Evolutionary conservation across 2,113 vertebrate genomes (phyloP), one percentile per base, ranked within the genome.

Genomic region (Pongo pygmaeus): DNA sequence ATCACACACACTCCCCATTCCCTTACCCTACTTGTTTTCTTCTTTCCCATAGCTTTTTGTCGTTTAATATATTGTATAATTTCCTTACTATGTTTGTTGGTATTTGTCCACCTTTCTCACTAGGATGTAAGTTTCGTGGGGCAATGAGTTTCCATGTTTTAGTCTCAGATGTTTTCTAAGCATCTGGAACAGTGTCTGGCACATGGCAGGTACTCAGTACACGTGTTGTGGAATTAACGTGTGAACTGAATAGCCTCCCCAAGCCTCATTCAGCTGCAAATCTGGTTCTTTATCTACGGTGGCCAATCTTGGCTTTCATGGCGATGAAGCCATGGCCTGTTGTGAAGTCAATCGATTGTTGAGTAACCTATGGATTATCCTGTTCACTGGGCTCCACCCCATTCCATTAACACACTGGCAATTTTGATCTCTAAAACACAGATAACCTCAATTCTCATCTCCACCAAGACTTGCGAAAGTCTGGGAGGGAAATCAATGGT

Each of bases 361-460:
- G 32, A 32, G 61, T 38, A 81, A 92, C 16, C 57, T 67, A 3
- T 6, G 30, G 52, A 32, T 61, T 74, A 27, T 27, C 85, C 70
- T 48, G 3, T 72, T 72, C 35, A 5, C 7, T 3, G 27, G 30
- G 40, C 72, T 84, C 94, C 64, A 87, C 87, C 70, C 84, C 1
- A 0, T 17, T n/a, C 55, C 67, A 35, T 50, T 35, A 67, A 25
- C 72, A 69, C 3, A 30, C 75, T 55, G 77, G 79, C 48, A 59
- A 18, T 64, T 50, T 87, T 70, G 48, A 72, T 85, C 72, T 94
- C 61, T 84, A 52, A 69, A 95, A 72, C 64, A 77, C 6, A 89
- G 75, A 35, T 38, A 30, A 81, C 72, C 81, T 95, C 84, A 75
- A 84, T 70, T 97, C 88, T 72, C 70, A 57, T 72, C 78, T 96